A percentile compares a stretch with the other conserved stretches of the same genome.
Conservation (phyloP, 2,113 vertebrate genomes). For the Hirundichthys speculiger region DNA sequence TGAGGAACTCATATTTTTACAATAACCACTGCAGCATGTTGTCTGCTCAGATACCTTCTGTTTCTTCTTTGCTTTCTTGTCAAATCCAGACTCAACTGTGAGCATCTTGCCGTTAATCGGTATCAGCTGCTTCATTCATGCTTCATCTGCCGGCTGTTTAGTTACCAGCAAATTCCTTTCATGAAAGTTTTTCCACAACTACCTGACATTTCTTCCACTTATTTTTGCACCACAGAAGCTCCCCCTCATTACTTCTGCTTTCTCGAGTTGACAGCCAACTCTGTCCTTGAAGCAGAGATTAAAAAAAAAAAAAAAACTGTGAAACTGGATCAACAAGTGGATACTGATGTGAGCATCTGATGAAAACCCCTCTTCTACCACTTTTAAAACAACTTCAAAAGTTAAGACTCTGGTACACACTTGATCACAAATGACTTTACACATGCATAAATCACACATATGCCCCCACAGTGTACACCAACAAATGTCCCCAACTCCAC, state of each 20-base stretch:
- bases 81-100: neutral
- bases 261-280: no score
- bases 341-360: no score
- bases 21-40: no score
- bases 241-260: neutral
- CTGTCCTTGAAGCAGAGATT: no score
- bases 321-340: no score
- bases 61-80: no score
- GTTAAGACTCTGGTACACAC: neutral
- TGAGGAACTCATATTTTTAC: no score
- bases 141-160: neutral
- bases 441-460: neutral
- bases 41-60: no score
- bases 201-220: neutral
- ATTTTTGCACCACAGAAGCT: neutral
- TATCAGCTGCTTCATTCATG: conserved; percentile 7
- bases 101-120: neutral
- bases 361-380: no score
- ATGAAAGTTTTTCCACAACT: neutral
- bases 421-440: neutral
- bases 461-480: neutral
- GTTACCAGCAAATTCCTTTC: neutral
- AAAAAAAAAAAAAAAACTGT: no score
- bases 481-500: conserved; percentile 1
- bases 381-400: no score